Evolutionary conservation across 2,797 vertebrate genomes (phyloP), one percentile per base, ranked within the genome.

Genomic region (Pelochelys cantorii): DNA sequence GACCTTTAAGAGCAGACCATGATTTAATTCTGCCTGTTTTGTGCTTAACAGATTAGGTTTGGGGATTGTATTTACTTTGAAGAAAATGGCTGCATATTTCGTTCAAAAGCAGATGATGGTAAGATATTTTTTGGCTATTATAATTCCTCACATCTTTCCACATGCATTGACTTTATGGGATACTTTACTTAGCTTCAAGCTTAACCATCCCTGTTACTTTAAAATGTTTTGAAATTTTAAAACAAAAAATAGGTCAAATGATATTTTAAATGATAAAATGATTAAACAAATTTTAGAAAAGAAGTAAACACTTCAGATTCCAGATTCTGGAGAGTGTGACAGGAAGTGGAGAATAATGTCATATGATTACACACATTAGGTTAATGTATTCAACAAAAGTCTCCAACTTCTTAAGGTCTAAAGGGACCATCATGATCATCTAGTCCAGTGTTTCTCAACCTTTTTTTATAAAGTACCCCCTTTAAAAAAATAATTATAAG

Each of bases 41-140:
- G 42, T 92, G 53, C 68, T 96, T 89, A 87, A 94, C 97, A 99
- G 99, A 96, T 99, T 56, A 98, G 91, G 77, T 98, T 98, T 94
- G 97, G 95, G 79, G 96, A 98, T 62, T 98, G 99, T 93, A 95
- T 98, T 54, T 99, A 99, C 96, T 98, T 98, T 94, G 97, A 98
- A 96, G 98, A 99, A 93, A 97, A 97, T 31, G 98, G 98, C 92
- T 98, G 98, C 88, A 97, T 99, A 97, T 99, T 98, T 98, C 98
- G 98, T 96, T 97, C 97, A 89, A 98, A 98, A 96, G 97, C 94
- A 89, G 97, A 91, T 96, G 96, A 97, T 87, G 97, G 99, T 99
- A 98, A 97, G 97, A 13, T 56, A 83, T 89, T 93, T 94, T 23
- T 29, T 2, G 5, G 10, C 42, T 37, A 57, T 65, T n/a, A 17